Evolutionary conservation across 1,140 invertebrate species (phyloP), one percentile per base, ranked within the genome.

Genomic region (Diachasmimorpha longicaudata): DNA sequence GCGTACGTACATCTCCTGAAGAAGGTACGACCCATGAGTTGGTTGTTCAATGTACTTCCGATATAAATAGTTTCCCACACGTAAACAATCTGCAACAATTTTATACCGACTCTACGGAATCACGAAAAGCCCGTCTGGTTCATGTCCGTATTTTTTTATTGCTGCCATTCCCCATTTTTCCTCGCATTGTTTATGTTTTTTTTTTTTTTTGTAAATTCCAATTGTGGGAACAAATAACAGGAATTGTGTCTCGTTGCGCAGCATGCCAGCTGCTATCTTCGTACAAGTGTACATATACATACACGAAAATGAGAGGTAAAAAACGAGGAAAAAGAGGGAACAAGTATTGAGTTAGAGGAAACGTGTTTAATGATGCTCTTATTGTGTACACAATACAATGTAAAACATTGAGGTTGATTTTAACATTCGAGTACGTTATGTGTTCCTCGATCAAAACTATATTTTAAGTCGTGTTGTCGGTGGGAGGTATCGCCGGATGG

Each of bases 211-310:
- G 75, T 74, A 69, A 76, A 78, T 86, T 83, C 80, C 80, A 83
- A 85, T 79, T 83, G 84, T 81, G 71, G 52, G 77, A 84, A 86
- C 87, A 88, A 89, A 87, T 84, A 84, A 85, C 87, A 87, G 87
- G 87, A 89, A 88, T 85, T 84, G 85, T 88, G 87, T 88, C 83
- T 88, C 85, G 87, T 82, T 88, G 87, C 81, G 79, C 87, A 84
- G 81, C 79, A 73, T 70, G 69, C 31, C 70, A 72, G 58, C 68
- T 55, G 68, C 23, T 72, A 19, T 76, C 25, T 67, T 58, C 19
- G 46, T 78, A 75, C 55, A 70, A 52, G 21, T 63, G 72, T 63
- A 74, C 42, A 21, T 72, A 71, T 55, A 36, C 42, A 66, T 66
- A 71, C 21, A 46, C 25, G 67, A 72, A 74, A 74, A 71, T 76